Base-by-base conservation (phyloP, 1,140 invertebrate species). In the Stenopsyche tienmushanensis region DNA sequence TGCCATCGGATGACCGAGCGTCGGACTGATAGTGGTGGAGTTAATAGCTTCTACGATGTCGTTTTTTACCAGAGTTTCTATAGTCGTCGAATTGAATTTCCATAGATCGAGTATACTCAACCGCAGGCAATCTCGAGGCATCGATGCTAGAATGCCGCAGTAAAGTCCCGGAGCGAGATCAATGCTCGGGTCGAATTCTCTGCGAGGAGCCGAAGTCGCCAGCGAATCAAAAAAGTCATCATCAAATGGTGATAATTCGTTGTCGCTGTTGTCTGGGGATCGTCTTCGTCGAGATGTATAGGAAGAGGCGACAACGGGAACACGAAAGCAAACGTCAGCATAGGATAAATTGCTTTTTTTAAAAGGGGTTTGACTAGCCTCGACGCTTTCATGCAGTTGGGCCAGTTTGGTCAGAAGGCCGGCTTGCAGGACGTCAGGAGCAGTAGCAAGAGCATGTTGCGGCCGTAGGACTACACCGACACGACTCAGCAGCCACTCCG, bases 51-150 rank as follows among this genome's bases (percentile, higher is more conserved):
- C 71, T 9, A 90, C 72, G 67, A 91, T 87, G 60, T 90, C 83
- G 52, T 84, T 68, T 70, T 82, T 83, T 1, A 85, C 85, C 49
- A 86, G 72, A 42, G 77, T 78, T 10, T 73, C 72, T 42, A 90
- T 85, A 45, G 77, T 59, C 15, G 76, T 75, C 26, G 75, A 73
- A 73, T 88, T 78, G 72, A 82, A 88, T 23, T 84, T 79, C 88
- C 88, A 92, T 64, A 92, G 77, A 72, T 91, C 88, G 50, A 89
- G 74, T 66, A 91, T 80, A 76, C 85, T 90, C 65, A 81, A 76
- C 62, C 86, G 73, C 42, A 86, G 79, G 72, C 90, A 92, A 34
- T 78, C 80, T 50, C 74, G 76, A 39, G 82, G 78, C 65, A 88
- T 80, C 49, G 71, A 82, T 59, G 84, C 76, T 15, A 86, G 66